A percentile compares a stretch with the other conserved stretches of the same genome.
Conservation (phyloP, 2,113 vertebrate species). For the Limanda limanda region DNA sequence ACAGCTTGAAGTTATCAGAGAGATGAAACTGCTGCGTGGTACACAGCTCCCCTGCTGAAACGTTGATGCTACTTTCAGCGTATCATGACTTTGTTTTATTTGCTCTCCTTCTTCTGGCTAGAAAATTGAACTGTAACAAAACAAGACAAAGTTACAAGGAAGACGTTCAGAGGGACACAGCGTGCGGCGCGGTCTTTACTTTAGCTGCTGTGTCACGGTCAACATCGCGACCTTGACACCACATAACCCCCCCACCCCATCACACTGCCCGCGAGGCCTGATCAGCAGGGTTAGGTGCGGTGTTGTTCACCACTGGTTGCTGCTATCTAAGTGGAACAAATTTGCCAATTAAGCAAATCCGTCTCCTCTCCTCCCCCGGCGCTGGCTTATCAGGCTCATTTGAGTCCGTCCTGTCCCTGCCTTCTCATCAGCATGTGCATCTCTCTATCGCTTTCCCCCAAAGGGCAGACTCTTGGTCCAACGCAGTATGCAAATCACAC, state of each 20-base stretch:
- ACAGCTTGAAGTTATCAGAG: conserved; percentile 41
- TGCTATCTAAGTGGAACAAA: conserved; percentile 88
- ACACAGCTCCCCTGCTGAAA: conserved; percentile 35
- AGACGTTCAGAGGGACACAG: conserved; percentile 5
- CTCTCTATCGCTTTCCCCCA: conserved; percentile 60
- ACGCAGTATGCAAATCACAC: conserved; percentile 59
- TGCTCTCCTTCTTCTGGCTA: conserved; percentile 3
- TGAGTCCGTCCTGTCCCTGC: conserved; percentile 78
- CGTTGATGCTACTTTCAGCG: conserved; percentile 27
- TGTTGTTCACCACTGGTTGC: conserved; percentile 62
- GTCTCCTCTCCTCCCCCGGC: conserved; percentile 75
- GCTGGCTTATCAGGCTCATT: conserved; percentile 81
- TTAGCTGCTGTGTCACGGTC: conserved; percentile 17
- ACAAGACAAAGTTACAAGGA: neutral
- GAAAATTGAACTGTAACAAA: conserved; percentile 20
- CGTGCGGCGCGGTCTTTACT: conserved; percentile 2
- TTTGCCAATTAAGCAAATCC: conserved; percentile 89
- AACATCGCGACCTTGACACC: conserved; percentile 36
- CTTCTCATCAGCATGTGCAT: conserved; percentile 77
- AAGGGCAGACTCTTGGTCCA: conserved; percentile 60
- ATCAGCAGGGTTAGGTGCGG: conserved; percentile 25
- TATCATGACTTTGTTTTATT: conserved; percentile 26
- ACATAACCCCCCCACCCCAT: neutral
- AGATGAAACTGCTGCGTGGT: conserved; percentile 16
- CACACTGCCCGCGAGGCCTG: conserved; percentile 27